phyloP scores from a whole-genome alignment of 30 jellyfish, hydroid and myxozoan species.

The Hydractinia echinata region DNA sequence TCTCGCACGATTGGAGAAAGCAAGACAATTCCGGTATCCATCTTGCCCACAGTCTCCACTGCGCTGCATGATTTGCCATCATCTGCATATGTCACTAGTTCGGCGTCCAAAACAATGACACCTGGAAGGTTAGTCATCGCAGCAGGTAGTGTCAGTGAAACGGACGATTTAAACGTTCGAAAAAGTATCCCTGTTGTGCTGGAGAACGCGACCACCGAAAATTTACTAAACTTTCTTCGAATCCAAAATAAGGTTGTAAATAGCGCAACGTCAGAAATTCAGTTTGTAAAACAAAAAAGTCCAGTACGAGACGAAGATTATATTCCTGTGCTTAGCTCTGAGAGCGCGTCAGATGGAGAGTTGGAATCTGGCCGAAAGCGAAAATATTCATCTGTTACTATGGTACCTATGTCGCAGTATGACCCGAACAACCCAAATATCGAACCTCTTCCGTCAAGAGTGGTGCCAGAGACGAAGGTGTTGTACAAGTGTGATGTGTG shows the following conservation, averaged over 20 bases:
- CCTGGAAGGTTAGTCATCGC: no score
- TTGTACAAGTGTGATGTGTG: constrained; percentile 66
- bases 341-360: not conserved
- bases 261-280: not conserved
- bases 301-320: no score
- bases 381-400: not conserved
- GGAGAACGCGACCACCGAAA: not conserved
- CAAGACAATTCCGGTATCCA: constrained; percentile 2
- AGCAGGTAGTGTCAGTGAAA: not conserved
- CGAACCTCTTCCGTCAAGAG: not conserved
- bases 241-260: not conserved
- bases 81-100: not conserved
- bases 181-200: not conserved
- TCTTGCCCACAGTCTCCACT: not conserved
- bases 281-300: not conserved
- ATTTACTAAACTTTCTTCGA: not conserved
- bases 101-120: not conserved
- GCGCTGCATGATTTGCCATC: not conserved
- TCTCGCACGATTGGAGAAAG: not conserved
- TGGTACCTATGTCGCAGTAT: constrained; percentile 6
- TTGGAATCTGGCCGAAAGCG: not conserved
- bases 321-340: no score
- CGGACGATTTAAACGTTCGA: not conserved
- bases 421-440: not conserved
- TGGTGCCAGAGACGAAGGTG: constrained; percentile 33